phyloP scores from a whole-genome alignment of 2,888 invertebrate genomes.

The Callimorpha dominula region DNA sequence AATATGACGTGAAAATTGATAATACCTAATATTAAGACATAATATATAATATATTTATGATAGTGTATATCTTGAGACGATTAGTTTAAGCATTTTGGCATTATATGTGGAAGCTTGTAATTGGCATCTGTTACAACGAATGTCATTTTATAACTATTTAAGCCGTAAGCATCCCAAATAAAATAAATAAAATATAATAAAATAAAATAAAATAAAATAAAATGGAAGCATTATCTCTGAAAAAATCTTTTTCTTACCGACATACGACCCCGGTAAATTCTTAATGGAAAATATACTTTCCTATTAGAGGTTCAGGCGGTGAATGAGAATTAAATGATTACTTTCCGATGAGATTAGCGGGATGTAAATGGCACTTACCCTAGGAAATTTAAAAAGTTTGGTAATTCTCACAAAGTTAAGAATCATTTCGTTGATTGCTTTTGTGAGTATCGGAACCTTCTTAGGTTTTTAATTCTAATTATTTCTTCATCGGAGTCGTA shows the following conservation, averaged over 20 bases:
- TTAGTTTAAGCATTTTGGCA: no score
- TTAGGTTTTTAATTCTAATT: background rate
- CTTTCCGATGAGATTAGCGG: slow-evolving; percentile 37
- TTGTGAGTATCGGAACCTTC: background rate
- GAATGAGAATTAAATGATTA: slow-evolving; percentile 46
- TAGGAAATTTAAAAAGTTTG: slow-evolving; percentile 22
- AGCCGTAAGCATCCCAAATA: no score
- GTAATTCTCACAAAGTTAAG: slow-evolving; percentile 12
- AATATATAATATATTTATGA: no score
- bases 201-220: no score
- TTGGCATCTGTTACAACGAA: no score
- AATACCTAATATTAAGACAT: no score
- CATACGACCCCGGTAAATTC: background rate
- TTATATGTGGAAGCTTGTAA: no score
- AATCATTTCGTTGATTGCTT: slow-evolving; percentile 18
- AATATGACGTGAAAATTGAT: no score
- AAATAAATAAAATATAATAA: no score
- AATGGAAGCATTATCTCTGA: background rate
- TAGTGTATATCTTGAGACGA: no score
- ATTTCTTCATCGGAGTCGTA: background rate
- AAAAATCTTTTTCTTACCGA: background rate
- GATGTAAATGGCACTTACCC: slow-evolving; percentile 25
- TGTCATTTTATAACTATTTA: no score
- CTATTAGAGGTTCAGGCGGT: slow-evolving; percentile 35
- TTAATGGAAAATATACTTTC: slow-evolving; percentile 2